These are phyloP conservation scores for Leptatherina wallacei DNA, from an alignment of 2,797 vertebrate genomes.

Conservation along the genomic window DNA sequence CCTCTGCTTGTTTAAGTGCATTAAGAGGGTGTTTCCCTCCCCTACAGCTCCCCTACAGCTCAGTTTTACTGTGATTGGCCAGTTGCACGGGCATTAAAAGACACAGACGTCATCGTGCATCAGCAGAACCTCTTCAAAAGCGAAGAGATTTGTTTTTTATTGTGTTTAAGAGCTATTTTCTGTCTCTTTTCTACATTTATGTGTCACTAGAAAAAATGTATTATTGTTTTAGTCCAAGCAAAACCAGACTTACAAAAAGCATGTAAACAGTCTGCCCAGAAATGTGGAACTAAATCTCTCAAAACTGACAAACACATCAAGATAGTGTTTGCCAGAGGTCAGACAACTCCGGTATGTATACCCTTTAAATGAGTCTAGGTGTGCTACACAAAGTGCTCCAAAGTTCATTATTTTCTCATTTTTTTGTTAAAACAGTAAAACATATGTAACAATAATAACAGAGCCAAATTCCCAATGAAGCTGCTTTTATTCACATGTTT, in stretches of 20 bases:
- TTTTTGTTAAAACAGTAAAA: neutral
- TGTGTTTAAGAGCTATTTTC: neutral
- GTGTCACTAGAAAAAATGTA: neutral
- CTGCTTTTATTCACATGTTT: no score
- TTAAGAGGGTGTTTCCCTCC: neutral
- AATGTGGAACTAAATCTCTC: neutral
- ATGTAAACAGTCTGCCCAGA: neutral
- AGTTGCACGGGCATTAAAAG: neutral
- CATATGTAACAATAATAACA: neutral
- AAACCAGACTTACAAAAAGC: neutral
- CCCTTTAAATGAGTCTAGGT: neutral
- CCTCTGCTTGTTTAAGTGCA: neutral
- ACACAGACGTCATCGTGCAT: neutral
- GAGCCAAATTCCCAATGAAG: neutral
- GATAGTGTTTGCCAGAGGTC: neutral
- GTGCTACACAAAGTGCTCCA: neutral
- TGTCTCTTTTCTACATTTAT: neutral
- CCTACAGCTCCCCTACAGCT: neutral
- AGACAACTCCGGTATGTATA: neutral
- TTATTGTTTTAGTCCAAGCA: neutral
- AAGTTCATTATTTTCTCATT: neutral
- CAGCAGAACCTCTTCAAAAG: neutral
- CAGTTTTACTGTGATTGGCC: neutral
- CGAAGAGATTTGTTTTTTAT: neutral
- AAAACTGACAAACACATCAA: neutral